phyloP scores from a whole-genome alignment of 2,113 vertebrate genomes.

The Agapornis roseicollis region DNA sequence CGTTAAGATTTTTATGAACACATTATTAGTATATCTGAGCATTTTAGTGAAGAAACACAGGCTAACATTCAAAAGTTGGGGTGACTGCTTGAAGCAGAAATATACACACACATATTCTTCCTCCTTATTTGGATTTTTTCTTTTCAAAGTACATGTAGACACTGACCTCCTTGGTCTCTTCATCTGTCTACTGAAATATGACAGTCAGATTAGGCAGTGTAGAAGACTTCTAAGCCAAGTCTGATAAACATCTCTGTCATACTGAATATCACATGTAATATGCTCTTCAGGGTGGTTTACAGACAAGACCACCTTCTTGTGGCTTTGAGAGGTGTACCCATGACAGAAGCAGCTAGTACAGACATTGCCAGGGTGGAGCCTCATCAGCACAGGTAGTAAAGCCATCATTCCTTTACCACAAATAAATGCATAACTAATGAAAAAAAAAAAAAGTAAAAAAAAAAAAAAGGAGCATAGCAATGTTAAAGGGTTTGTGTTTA shows the following conservation, averaged over 20 bases:
- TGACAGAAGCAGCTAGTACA: constrained; percentile 3
- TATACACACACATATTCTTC: neutral
- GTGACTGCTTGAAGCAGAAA: neutral
- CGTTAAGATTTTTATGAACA: neutral
- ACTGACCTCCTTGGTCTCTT: neutral
- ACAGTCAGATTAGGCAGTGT: neutral
- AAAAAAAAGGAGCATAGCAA: neutral
- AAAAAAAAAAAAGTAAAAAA: constrained; percentile 46
- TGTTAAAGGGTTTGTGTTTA: constrained; percentile 27
- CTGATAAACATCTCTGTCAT: constrained; percentile 48
- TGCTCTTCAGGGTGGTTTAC: neutral
- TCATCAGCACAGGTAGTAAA: constrained; percentile 22
- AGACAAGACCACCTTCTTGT: neutral
- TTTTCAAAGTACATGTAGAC: neutral
- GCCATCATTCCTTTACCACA: constrained; percentile 8
- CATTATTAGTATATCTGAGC: neutral
- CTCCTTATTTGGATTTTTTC: neutral
- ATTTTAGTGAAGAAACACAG: neutral
- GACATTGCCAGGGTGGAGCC: constrained; percentile 4
- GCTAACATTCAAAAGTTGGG: neutral
- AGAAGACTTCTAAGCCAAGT: neutral
- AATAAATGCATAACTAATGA: neutral
- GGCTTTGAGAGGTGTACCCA: constrained; percentile 35
- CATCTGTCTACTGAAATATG: neutral
- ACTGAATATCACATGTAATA: constrained; percentile 22